Evolutionary conservation across 2,797 vertebrate genomes (phyloP), one percentile per base, ranked within the genome.

Genomic region (Hydrocynus forskahlii): DNA sequence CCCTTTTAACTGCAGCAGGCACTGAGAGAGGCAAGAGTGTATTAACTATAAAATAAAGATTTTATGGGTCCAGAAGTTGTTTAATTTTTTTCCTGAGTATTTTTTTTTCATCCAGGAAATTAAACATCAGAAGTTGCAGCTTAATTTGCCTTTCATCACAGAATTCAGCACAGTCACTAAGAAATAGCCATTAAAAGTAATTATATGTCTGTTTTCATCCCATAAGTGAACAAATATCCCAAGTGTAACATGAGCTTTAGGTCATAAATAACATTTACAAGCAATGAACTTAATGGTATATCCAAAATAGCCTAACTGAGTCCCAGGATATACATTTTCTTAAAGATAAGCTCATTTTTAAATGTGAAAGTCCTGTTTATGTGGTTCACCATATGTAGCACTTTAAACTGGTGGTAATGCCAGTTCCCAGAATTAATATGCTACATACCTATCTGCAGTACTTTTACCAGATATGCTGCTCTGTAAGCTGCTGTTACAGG

Each of bases 1-100:
- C 76, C 69, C 83, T 83, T 83, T 87, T 74, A 63, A 70, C 85
- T 67, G 83, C 84, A 77, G 83, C 77, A 83, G 83, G 80, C 76
- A 76, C 86, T 29, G 62, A 54, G 73, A 64, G 71, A 40, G 23
- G 14, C 6, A 25, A 63, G 82, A 85, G 54, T 78, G 75, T 78
- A 80, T 88, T 71, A 84, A 85, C 85, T 84, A 81, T 88, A 69
- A 75, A 86, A 82, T 87, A 85, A 83, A 55, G 74, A 84, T 83
- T 67, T 60, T 80, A 78, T 72, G 78, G 66, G 35, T 2, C 55
- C 83, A 68, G 71, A 81, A 79, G 72, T 75, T 72, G 60, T 81
- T 80, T 79, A 77, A 81, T 79, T 81, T 85, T 75, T 81, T 83
- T 66, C 64, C 54, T 63, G 66, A 75, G 69, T 57, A 52, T 0